Conservation (phyloP, 2,888 invertebrate genomes). For the Melanophora roralis region DNA sequence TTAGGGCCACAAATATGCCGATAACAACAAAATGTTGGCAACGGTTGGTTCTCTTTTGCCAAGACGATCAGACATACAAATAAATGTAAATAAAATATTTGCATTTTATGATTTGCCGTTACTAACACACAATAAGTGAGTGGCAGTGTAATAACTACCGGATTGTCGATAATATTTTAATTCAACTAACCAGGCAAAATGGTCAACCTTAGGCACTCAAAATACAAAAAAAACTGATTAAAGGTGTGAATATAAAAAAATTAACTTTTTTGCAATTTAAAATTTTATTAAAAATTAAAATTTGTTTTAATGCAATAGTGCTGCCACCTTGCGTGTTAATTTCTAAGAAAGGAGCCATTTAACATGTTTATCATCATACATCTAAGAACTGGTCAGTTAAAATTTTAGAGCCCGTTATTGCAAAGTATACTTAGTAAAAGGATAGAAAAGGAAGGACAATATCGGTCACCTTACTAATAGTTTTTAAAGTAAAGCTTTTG, state of each 20-base stretch:
- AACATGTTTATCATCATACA: no score
- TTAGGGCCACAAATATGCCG: constrained; percentile 51
- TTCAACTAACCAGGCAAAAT: constrained; percentile 9
- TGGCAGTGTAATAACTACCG: constrained; percentile 46
- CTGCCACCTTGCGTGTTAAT: no score
- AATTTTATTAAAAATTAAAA: no score
- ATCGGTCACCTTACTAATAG: no score
- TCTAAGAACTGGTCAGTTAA: no score
- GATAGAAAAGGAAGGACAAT: no score
- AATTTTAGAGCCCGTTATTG: no score
- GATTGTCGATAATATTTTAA: constrained; percentile 28
- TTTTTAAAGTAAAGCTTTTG: no score
- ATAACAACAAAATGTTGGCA: constrained; percentile 36
- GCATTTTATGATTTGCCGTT: constrained; percentile 51
- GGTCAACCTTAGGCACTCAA: not conserved
- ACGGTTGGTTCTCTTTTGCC: constrained; percentile 56
- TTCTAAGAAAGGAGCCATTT: no score
- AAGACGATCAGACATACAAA: not conserved
- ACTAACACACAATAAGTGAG: constrained; percentile 57
- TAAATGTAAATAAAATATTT: constrained; percentile 52
- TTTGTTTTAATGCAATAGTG: no score
- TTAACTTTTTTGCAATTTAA: no score
- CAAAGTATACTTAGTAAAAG: no score
- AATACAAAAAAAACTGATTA: not conserved
- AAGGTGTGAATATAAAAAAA: not conserved